These are phyloP conservation scores for Cordilura impudica DNA, from an alignment of 2,888 invertebrate genomes.

Conservation along the genomic window DNA sequence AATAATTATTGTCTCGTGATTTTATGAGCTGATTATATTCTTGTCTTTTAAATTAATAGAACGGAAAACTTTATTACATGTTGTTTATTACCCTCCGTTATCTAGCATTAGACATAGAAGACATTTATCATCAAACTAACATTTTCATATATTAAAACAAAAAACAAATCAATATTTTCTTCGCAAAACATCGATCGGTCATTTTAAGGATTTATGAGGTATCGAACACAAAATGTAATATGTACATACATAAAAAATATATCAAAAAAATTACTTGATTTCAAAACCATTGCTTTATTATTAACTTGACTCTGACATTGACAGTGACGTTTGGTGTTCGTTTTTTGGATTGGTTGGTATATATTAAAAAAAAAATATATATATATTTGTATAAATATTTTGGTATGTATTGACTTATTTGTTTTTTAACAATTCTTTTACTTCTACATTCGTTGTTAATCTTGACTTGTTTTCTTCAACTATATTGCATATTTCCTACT, in stretches of 20 bases:
- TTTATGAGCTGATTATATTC: slow-evolving; percentile 20
- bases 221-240: too few species aligned
- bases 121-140: not conserved
- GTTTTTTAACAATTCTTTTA: slow-evolving; percentile 6
- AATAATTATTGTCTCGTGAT: slow-evolving; percentile 33
- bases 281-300: not conserved
- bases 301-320: slow-evolving; percentile 33
- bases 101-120: not conserved
- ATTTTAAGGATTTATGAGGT: slow-evolving; percentile 4
- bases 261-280: not conserved
- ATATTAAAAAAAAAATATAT: not conserved
- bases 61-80: not conserved
- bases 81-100: not conserved
- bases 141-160: not conserved
- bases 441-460: slow-evolving; percentile 19
- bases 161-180: not conserved
- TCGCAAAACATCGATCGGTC: not conserved
- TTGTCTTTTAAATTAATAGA: slow-evolving; percentile 1
- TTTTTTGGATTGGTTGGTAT: not conserved
- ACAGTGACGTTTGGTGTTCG: slow-evolving; percentile 10
- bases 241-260: too few species aligned
- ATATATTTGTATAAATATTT: not conserved
- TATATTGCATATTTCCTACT: slow-evolving; percentile 1
- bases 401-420: slow-evolving; percentile 11
- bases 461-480: slow-evolving; percentile 9